Evolutionary conservation across 2,113 vertebrate genomes (phyloP).

Genomic region (Pluvialis apricaria): DNA sequence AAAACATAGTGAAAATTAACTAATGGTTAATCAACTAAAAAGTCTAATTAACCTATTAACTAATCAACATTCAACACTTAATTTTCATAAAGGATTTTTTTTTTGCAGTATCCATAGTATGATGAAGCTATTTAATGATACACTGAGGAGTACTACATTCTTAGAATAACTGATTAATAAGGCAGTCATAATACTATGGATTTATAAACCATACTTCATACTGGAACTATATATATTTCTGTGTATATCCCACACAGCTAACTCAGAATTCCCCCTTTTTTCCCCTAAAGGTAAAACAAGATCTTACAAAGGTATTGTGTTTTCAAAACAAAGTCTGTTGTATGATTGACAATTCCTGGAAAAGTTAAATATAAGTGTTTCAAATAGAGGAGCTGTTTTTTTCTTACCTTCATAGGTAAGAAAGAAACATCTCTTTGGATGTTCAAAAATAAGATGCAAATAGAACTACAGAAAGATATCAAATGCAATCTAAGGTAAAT

Average conservation of each 20-base stretch:
- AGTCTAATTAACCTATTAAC: background rate
- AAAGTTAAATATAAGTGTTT: background rate
- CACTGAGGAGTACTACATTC: background rate
- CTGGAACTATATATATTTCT: background rate
- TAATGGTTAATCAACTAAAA: background rate
- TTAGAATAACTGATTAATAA: background rate
- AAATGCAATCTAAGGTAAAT: background rate
- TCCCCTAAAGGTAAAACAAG: background rate
- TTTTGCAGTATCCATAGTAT: background rate
- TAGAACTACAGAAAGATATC: background rate
- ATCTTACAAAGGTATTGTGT: background rate
- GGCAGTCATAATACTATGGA: background rate
- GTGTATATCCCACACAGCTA: background rate
- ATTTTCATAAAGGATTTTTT: background rate
- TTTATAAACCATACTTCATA: background rate
- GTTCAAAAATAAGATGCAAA: background rate
- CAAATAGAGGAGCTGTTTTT: background rate
- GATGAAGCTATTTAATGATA: background rate
- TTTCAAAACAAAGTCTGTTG: background rate
- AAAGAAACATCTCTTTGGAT: background rate
- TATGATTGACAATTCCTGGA: background rate
- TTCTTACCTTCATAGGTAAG: background rate
- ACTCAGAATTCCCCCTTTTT: background rate
- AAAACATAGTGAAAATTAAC: background rate
- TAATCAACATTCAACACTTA: background rate